Evolutionary conservation across 1,140 invertebrate genomes (phyloP).

Genomic region (Diprion similis): DNA sequence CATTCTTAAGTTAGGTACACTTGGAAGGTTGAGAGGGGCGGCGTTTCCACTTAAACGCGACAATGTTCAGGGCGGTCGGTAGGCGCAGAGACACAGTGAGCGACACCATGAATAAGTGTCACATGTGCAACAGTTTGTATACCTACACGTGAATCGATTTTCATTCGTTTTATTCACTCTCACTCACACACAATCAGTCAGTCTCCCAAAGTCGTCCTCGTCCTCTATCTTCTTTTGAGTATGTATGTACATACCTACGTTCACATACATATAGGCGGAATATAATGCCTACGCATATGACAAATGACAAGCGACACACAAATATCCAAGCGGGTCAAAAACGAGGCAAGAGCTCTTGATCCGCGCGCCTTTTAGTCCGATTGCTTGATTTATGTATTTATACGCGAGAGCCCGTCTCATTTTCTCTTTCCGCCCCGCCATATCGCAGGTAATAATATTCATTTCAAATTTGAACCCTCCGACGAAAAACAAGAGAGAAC

Average conservation of each 20-base stretch:
- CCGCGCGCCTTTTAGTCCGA: conserved; percentile 47
- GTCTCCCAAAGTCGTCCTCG: background rate
- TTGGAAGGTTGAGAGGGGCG: too few species aligned
- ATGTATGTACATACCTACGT: background rate
- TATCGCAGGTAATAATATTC: conserved; percentile 16
- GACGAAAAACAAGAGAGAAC: background rate
- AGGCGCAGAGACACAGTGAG: too few species aligned
- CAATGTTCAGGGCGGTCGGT: too few species aligned
- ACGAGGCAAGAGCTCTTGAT: conserved; percentile 39
- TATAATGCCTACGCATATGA: conserved; percentile 16
- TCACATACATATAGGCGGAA: background rate
- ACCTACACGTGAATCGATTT: background rate
- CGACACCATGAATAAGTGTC: too few species aligned
- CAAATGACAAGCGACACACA: conserved; percentile 54
- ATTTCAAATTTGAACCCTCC: conserved; percentile 11
- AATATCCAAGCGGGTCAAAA: conserved; percentile 39
- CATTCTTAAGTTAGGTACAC: background rate
- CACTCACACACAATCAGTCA: background rate
- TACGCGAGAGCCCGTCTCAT: conserved; percentile 25
- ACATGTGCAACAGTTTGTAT: too few species aligned
- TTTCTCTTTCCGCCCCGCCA: conserved; percentile 21
- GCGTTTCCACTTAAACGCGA: too few species aligned
- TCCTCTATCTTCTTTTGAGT: background rate
- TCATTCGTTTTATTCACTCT: conserved; percentile 3
- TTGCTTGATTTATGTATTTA: conserved; percentile 57